These are phyloP conservation scores for Mythimna impura DNA, from an alignment of 2,888 invertebrate genomes.

Conservation along the genomic window DNA sequence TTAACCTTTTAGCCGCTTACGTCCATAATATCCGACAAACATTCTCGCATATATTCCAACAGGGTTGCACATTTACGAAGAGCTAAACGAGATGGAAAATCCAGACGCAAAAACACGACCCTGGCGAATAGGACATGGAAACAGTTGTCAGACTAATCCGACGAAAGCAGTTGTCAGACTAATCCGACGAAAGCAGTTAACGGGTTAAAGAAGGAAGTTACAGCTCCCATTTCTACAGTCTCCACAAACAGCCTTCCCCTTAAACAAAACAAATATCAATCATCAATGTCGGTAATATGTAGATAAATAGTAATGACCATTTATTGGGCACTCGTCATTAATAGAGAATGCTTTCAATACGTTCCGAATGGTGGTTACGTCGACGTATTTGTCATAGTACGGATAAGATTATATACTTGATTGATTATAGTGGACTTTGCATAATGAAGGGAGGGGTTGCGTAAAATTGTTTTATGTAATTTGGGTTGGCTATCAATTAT, in stretches of 20 bases:
- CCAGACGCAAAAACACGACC: too few relatives aligned
- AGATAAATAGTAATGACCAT: constrained; percentile 73
- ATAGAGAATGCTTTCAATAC: constrained; percentile 67
- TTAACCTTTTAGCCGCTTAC: too few relatives aligned
- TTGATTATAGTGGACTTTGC: constrained; percentile 62
- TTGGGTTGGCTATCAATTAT: constrained; percentile 38
- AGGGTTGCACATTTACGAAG: too few relatives aligned
- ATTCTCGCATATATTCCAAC: too few relatives aligned
- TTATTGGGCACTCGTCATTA: constrained; percentile 75
- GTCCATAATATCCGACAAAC: too few relatives aligned
- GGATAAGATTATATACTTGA: constrained; percentile 66
- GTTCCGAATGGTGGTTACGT: constrained; percentile 57
- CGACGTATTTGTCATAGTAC: constrained; percentile 61
- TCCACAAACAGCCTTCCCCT: constrained; percentile 33
- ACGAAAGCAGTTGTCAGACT: too few relatives aligned
- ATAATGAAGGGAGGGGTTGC: constrained; percentile 53
- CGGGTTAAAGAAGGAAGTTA: neutral
- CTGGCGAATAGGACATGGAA: too few relatives aligned
- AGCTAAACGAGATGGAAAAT: too few relatives aligned
- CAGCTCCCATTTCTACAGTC: neutral
- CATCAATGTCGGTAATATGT: constrained; percentile 58
- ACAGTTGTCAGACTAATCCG: too few relatives aligned
- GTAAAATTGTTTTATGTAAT: constrained; percentile 57
- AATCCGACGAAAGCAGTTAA: too few relatives aligned
- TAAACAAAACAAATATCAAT: constrained; percentile 67